These are phyloP conservation scores for Acrobasis consociella DNA, from an alignment of 2,888 invertebrate genomes.

Conservation along the genomic window DNA sequence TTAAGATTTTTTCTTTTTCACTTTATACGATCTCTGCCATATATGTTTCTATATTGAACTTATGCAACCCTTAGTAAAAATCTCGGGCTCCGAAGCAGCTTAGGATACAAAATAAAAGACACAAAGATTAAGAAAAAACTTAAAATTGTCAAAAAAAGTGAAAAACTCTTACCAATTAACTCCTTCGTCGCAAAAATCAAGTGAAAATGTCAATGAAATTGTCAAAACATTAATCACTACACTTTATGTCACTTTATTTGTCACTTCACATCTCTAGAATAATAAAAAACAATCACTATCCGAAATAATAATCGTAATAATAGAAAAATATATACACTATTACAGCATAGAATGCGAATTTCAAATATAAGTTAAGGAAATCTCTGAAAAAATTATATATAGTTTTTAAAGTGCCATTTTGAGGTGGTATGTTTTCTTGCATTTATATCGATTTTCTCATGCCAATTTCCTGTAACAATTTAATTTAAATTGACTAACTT, in stretches of 20 bases:
- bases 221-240: constrained; percentile 19
- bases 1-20: too few relatives aligned
- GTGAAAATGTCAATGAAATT: constrained; percentile 18
- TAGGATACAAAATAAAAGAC: too few relatives aligned
- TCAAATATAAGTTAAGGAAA: constrained; percentile 64
- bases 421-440: constrained; percentile 41
- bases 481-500: not conserved
- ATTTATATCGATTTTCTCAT: constrained; percentile 41
- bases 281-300: constrained; percentile 42
- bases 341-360: constrained; percentile 68
- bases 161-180: constrained; percentile 29
- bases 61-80: too few relatives aligned
- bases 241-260: constrained; percentile 47
- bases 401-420: constrained; percentile 45
- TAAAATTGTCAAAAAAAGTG: too few relatives aligned
- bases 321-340: constrained; percentile 67
- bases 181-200: constrained; percentile 25
- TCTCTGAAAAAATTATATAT: constrained; percentile 58
- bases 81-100: too few relatives aligned
- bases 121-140: too few relatives aligned
- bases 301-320: constrained; percentile 71
- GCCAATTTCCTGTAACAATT: constrained; percentile 21
- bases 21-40: too few relatives aligned
- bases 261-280: constrained; percentile 52
- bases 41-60: too few relatives aligned